phyloP scores from a whole-genome alignment of 1,140 invertebrate genomes.

The Copidosoma floridanum region DNA sequence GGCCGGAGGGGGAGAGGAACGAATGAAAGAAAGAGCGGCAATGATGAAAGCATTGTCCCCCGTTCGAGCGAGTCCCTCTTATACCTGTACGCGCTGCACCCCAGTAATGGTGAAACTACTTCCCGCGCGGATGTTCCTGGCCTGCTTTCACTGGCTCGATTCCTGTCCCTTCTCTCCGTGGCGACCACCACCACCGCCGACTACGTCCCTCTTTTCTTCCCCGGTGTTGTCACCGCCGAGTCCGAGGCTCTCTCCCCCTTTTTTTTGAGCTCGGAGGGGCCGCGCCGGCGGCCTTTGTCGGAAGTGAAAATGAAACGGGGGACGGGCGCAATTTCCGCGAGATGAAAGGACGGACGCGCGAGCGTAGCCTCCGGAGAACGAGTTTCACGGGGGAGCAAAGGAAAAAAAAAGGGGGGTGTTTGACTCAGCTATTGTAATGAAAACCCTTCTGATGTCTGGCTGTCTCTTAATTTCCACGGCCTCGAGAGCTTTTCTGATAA shows the following conservation, averaged over 20 bases:
- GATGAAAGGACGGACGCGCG: conserved; percentile 21
- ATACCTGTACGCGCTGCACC: not conserved
- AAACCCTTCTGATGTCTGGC: not conserved
- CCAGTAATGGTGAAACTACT: not conserved
- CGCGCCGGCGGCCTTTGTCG: conserved; percentile 18
- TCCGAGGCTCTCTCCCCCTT: too few relatives aligned
- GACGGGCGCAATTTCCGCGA: conserved; percentile 11
- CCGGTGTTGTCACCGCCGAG: too few relatives aligned
- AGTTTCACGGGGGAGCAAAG: conserved; percentile 16
- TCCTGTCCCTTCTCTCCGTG: conserved; percentile 23
- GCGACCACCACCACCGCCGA: not conserved
- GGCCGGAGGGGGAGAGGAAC: conserved; percentile 27
- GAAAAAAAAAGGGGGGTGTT: not conserved
- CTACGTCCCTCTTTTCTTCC: not conserved
- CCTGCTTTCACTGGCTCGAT: conserved; percentile 20
- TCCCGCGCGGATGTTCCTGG: not conserved
- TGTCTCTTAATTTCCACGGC: not conserved
- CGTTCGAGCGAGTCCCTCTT: conserved; percentile 37
- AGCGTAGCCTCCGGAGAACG: not conserved
- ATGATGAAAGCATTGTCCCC: conserved; percentile 59
- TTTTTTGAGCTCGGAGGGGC: not conserved
- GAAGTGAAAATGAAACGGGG: conserved; percentile 25
- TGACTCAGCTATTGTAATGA: too few relatives aligned
- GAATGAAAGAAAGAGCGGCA: conserved; percentile 52
- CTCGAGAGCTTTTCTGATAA: not conserved